These are phyloP conservation scores for Mus spretus DNA, from an alignment of 2,797 vertebrate species.

Conservation along the genomic window DNA sequence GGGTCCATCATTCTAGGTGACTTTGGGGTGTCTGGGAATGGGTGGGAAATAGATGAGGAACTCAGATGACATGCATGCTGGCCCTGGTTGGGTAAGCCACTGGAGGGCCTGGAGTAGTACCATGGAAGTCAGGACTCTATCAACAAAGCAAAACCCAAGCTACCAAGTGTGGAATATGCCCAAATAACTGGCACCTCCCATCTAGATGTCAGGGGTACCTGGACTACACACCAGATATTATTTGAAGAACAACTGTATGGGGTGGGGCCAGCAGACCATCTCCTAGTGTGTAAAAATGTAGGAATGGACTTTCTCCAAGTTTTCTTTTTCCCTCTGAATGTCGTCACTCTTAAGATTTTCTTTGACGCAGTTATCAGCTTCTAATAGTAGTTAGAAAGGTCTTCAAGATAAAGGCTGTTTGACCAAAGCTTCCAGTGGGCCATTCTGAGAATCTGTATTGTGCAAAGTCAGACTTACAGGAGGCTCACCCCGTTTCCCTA, in stretches of 20 bases:
- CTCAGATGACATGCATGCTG: neutral
- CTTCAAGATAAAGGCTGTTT: neutral
- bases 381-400: neutral
- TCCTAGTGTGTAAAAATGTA: neutral
- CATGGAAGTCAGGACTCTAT: neutral
- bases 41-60: conserved; percentile 13
- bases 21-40: neutral
- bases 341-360: neutral
- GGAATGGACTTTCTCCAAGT: neutral
- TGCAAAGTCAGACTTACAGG: neutral
- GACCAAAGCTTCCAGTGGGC: neutral
- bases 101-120: neutral
- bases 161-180: neutral
- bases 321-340: neutral
- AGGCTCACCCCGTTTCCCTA: neutral
- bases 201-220: neutral
- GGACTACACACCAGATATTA: neutral
- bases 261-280: neutral
- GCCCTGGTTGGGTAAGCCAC: neutral
- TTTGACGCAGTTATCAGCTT: neutral
- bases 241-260: neutral
- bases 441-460: neutral
- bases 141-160: neutral
- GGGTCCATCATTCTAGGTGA: neutral
- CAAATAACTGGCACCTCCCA: neutral